Base-by-base conservation (phyloP, 2,113 vertebrate genomes). In the Chaetodon trifascialis region DNA sequence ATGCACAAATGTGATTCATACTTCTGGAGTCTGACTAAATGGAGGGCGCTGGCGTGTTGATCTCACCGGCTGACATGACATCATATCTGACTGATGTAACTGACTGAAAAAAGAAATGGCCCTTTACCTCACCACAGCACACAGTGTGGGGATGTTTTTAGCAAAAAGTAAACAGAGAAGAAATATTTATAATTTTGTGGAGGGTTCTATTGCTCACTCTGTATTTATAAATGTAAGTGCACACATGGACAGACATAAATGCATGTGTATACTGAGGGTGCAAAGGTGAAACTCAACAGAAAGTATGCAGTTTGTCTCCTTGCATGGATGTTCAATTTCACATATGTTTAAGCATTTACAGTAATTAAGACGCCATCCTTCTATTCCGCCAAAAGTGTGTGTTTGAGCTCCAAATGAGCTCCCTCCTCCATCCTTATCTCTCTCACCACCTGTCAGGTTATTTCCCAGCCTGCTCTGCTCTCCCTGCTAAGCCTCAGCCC, bases 381-480 rank as follows among this genome's bases (percentile, higher is more conserved):
- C 63, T 44, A 17, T 74, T 40, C 38, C 19, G 49, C 21, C 46
- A 5, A 2, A 6, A 64, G 49, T 60, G 46, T 56, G 21, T 72
- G 56, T 17, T 7, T 21, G 52, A 68, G 70, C 49, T 76, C 52
- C 23, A 54, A 42, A 63, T 64, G 60, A 80, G 64, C 54, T 55
- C 62, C 55, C 12, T 30, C 55, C 67, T 52, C 36, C 49, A 0
- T 59, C 47, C 79, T 72, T 86, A 89, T 88, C 84, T 80, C 42
- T 52, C 11, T 56, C 66, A 47, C 52, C 77, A 73, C 79, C 73
- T 83, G 76, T 65, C 66, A 51, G 51, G 49, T 82, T 11, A 74
- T 67, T 87, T 79, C 84, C 82, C 80, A 86, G 47, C 70, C 14
- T 73, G 65, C 83, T 21, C 25, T 11, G 64, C 78, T 55, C 36